Percentiles rank a stretch among this genome's conserved stretches.
phyloP scores from a whole-genome alignment of 2,113 vertebrate species.

The Sinocyclocheilus anshuiensis region DNA sequence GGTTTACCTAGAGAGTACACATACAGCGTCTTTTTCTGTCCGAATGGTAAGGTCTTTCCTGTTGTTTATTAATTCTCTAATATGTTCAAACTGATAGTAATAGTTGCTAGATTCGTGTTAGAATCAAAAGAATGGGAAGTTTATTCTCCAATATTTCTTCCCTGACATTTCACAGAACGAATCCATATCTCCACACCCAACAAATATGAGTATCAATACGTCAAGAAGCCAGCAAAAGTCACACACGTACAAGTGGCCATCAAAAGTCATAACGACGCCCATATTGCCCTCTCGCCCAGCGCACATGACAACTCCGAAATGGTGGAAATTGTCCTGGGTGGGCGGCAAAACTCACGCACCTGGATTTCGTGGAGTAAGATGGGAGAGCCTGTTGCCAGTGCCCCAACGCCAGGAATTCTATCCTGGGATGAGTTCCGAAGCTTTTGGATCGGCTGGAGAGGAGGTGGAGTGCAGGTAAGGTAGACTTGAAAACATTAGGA shows the following conservation, averaged over 20 bases:
- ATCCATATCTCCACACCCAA: slow-evolving; percentile 95
- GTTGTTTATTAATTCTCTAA: background rate
- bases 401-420: slow-evolving; percentile 80
- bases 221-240: slow-evolving; percentile 86
- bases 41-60: slow-evolving; percentile 80
- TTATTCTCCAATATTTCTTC: background rate
- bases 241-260: slow-evolving; percentile 83
- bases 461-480: slow-evolving; percentile 81
- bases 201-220: slow-evolving; percentile 93
- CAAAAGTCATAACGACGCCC: slow-evolving; percentile 89
- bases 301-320: slow-evolving; percentile 87
- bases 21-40: slow-evolving; percentile 94
- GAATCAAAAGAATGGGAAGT: background rate
- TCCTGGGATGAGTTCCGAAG: slow-evolving; percentile 94
- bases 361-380: slow-evolving; percentile 90
- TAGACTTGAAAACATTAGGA: background rate
- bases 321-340: slow-evolving; percentile 88
- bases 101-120: background rate
- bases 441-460: slow-evolving; percentile 92
- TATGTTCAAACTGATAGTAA: background rate
- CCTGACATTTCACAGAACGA: slow-evolving; percentile 78
- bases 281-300: slow-evolving; percentile 83
- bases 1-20: slow-evolving; percentile 88
- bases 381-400: slow-evolving; percentile 82
- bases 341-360: slow-evolving; percentile 84